A percentile compares a stretch with the other conserved stretches of the same genome.
Conservation (phyloP, 2,888 invertebrate species). For the Mystacides longicornis region DNA sequence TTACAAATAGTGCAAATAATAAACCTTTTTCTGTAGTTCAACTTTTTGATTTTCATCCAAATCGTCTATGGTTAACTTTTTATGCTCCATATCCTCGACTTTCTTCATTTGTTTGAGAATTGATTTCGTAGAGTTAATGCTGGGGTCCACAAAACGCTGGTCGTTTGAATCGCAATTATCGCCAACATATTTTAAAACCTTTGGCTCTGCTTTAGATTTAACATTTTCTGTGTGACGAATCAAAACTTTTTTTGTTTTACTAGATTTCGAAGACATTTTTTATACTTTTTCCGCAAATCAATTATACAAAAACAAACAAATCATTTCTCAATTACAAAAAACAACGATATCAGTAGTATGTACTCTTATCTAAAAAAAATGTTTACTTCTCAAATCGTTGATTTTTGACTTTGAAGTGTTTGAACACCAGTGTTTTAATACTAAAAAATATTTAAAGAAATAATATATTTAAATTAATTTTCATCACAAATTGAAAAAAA, state of each 20-base stretch:
- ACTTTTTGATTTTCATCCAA: neutral
- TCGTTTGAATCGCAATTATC: neutral
- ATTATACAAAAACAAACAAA: too few relatives aligned
- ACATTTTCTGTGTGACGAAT: slow-evolving; percentile 7
- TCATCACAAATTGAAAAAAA: too few relatives aligned
- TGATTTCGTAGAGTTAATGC: slow-evolving; percentile 10
- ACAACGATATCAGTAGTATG: too few relatives aligned
- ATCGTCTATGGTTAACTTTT: slow-evolving; percentile 6
- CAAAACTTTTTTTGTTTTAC: slow-evolving; percentile 7
- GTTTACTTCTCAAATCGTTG: too few relatives aligned
- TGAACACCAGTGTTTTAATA: too few relatives aligned
- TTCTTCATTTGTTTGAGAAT: slow-evolving; percentile 16
- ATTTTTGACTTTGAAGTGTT: too few relatives aligned
- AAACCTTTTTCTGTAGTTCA: slow-evolving; percentile 11
- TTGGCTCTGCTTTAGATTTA: neutral
- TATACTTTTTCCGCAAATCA: too few relatives aligned
- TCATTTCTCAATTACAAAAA: too few relatives aligned
- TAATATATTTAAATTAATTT: too few relatives aligned
- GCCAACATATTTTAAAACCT: neutral
- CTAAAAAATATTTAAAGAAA: too few relatives aligned
- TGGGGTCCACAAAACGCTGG: slow-evolving; percentile 3
- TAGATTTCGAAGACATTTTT: neutral
- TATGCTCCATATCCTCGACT: slow-evolving; percentile 10
- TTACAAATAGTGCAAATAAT: too few relatives aligned
- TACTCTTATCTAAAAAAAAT: too few relatives aligned